Conservation (phyloP, 2,797 vertebrate species). For the Stomatorhinus walkeri region DNA sequence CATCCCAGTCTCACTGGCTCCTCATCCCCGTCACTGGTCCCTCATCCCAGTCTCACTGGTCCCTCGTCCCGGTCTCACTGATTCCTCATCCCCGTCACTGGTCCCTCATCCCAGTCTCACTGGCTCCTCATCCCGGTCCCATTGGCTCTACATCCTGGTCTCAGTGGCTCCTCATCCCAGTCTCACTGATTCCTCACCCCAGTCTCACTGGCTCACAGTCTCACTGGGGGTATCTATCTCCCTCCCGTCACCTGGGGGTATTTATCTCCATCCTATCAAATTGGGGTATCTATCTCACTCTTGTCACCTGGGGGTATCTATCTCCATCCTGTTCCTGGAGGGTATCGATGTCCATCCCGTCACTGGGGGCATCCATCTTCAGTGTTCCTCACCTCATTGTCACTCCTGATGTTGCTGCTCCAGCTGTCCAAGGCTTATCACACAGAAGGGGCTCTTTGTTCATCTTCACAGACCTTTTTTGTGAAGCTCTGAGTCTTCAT, state of each 20-base stretch:
- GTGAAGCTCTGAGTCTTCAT: not conserved
- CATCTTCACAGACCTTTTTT: not conserved
- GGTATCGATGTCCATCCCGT: not conserved
- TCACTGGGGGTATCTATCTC: not conserved
- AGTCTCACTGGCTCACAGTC: not conserved
- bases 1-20: not conserved
- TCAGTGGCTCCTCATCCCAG: not conserved
- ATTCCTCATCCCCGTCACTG: not conserved
- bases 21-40: not conserved
- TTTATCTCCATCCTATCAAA: not conserved
- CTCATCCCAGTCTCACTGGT: not conserved
- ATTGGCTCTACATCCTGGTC: no score
- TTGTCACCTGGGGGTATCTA: not conserved
- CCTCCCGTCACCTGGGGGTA: not conserved
- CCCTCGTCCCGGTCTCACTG: not conserved
- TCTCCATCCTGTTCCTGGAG: not conserved
- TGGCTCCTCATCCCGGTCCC: not conserved
- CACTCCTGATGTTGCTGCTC: not conserved
- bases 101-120: not conserved
- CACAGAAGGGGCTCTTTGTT: not conserved
- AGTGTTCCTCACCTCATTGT: not conserved
- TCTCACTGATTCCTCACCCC: not conserved
- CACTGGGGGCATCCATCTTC: not conserved
- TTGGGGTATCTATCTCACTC: no score
- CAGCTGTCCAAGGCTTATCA: not conserved